Base-by-base conservation (phyloP, 2,113 vertebrate species). In the Dasyprocta punctata region DNA sequence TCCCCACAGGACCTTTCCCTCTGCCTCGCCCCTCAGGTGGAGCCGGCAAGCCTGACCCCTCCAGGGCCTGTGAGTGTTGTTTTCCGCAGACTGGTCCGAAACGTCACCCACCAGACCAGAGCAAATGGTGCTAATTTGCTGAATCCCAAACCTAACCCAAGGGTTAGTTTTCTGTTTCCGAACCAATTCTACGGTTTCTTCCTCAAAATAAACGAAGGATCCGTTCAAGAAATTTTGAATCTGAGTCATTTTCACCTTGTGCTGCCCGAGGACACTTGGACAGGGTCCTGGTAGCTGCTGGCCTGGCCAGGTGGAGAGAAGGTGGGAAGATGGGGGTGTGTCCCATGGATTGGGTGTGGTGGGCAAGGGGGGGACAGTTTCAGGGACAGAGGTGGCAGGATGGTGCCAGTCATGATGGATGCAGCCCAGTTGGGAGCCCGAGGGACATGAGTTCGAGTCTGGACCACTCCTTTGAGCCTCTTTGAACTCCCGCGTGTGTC, bases 71-170 rank as follows among this genome's bases (percentile, higher is more conserved):
- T 78, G 92, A 61, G 63, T 94, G 22, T 83, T 93, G 61, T 73
- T 78, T 17, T 52, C 93, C 56, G 90, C 44, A 95, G 85, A 88
- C 82, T 83, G 82, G 65, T 92, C 92, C 88, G 67, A 96, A 96
- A 98, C 96, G 95, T 94, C 96, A 97, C 97, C 92, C 95, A 84
- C 96, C 77, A 97, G 95, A 97, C 97, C 96, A 97, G 88, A 98
- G 95, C 92, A 95, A 97, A 97, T 4, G 36, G 90, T 95, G 95
- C 86, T 98, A 96, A 98, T 97, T 96, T 98, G 96, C 94, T 97
- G 97, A 96, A 96, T 97, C 96, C 95, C 90, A 96, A 92, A 58
- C 94, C 1, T 3, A 96, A 92, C 82, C 69, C 94, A 96, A 86
- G 63, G 54, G 95, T 97, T 95, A 94, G 75, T 90, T 89, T 95